Evolutionary conservation across 2,113 vertebrate species (phyloP).

Genomic region (Festucalex cinctus): DNA sequence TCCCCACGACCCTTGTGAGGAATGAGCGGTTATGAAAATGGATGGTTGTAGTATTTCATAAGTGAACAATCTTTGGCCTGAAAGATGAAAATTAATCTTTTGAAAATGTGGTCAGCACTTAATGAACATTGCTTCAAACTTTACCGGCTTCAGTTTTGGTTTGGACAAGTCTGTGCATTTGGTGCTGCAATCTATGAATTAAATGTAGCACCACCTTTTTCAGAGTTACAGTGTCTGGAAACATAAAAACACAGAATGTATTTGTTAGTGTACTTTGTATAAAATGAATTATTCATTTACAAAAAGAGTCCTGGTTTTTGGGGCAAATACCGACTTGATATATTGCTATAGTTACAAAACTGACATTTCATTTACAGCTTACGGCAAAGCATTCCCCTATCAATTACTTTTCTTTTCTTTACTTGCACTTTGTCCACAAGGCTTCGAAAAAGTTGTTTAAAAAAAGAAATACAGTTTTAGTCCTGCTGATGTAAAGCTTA

Average conservation of each 20-base stretch:
- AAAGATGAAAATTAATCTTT: too few species aligned
- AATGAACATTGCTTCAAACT: background rate
- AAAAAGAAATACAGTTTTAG: background rate
- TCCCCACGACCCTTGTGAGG: too few species aligned
- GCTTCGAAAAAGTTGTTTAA: background rate
- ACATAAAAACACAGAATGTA: constrained; percentile 2
- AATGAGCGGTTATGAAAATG: too few species aligned
- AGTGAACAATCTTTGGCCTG: too few species aligned
- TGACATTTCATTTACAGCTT: constrained; percentile 38
- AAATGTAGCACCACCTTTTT: constrained; percentile 3
- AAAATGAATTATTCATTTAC: constrained; percentile 22
- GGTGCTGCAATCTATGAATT: constrained; percentile 30
- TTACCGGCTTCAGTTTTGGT: background rate
- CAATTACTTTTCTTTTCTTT: constrained; percentile 3
- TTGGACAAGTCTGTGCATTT: constrained; percentile 2
- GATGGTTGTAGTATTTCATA: too few species aligned
- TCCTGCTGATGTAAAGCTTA: background rate
- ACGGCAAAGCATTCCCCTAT: constrained; percentile 11
- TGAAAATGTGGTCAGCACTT: background rate
- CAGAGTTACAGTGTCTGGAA: background rate
- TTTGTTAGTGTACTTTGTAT: background rate
- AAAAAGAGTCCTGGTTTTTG: constrained; percentile 28
- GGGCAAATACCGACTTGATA: constrained; percentile 5
- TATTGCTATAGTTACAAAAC: constrained; percentile 14
- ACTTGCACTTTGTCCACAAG: background rate